Conservation (phyloP, 64 coral and sea anemone species). For the Acropora tenuis region DNA sequence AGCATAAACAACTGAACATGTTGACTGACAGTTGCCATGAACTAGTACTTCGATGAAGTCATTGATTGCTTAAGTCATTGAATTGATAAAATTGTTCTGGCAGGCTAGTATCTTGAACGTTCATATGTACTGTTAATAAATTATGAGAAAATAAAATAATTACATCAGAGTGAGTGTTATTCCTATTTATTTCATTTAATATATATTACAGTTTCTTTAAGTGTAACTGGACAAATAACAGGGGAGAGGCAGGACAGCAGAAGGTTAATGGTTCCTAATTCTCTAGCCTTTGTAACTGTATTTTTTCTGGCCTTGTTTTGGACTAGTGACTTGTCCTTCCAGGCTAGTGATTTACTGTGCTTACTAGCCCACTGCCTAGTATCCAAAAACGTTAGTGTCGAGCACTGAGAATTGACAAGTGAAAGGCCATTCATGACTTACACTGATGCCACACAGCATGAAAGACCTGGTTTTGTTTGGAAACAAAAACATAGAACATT, state of each 20-base stretch:
- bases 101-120: too few relatives aligned
- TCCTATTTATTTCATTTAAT: too few relatives aligned
- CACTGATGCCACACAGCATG: too few relatives aligned
- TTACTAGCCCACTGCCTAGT: conserved; percentile 16
- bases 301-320: conserved; percentile 11
- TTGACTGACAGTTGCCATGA: conserved; percentile 43
- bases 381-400: neutral
- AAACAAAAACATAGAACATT: too few relatives aligned
- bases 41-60: conserved; percentile 32
- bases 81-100: conserved; percentile 12
- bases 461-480: too few relatives aligned
- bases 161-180: too few relatives aligned
- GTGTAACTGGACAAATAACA: too few relatives aligned
- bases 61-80: conserved; percentile 8
- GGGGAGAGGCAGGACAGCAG: too few relatives aligned
- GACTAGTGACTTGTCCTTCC: neutral
- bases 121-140: too few relatives aligned
- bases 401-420: neutral
- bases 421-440: too few relatives aligned
- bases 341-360: conserved; percentile 9
- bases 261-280: conserved; percentile 3
- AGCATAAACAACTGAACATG: conserved; percentile 3
- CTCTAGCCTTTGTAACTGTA: neutral
- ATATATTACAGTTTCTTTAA: too few relatives aligned
- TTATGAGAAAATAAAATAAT: too few relatives aligned